Evolutionary conservation across 2,888 invertebrate species (phyloP).

Genomic region (Zele albiditarsus): DNA sequence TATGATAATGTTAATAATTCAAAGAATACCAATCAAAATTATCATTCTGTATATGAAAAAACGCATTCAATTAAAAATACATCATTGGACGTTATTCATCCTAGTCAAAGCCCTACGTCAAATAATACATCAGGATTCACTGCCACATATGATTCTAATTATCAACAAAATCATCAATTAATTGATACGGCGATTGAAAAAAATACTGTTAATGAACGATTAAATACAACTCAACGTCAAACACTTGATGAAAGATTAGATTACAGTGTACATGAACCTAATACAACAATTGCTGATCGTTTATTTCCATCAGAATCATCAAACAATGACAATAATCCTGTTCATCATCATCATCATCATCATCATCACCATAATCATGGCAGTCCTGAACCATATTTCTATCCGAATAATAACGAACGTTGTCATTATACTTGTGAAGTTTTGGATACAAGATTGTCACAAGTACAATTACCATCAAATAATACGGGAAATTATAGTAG

Average conservation of each 20-base stretch:
- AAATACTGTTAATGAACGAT: constrained; percentile 36
- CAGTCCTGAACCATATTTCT: constrained; percentile 65
- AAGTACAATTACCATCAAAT: constrained; percentile 47
- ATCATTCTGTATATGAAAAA: constrained; percentile 35
- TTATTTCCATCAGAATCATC: constrained; percentile 54
- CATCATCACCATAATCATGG: constrained; percentile 44
- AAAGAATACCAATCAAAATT: constrained; percentile 44
- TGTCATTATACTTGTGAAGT: constrained; percentile 69
- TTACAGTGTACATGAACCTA: constrained; percentile 53
- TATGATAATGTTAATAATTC: constrained; percentile 42
- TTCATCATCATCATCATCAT: constrained; percentile 48
- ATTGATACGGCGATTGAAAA: constrained; percentile 44
- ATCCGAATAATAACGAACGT: constrained; percentile 60
- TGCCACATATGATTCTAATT: constrained; percentile 52
- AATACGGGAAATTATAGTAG: constrained; percentile 40
- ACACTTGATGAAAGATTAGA: constrained; percentile 59
- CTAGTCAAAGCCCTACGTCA: constrained; percentile 62
- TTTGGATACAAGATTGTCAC: constrained; percentile 63
- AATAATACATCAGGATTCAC: constrained; percentile 50
- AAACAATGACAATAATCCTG: constrained; percentile 48
- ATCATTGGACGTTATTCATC: constrained; percentile 44
- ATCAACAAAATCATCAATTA: constrained; percentile 53
- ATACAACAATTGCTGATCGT: constrained; percentile 47
- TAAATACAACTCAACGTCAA: constrained; percentile 45
- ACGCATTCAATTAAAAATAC: constrained; percentile 20